These are phyloP conservation scores for Gnathonemus longibarbis DNA, from an alignment of 2,113 vertebrate genomes.

Conservation along the genomic window DNA sequence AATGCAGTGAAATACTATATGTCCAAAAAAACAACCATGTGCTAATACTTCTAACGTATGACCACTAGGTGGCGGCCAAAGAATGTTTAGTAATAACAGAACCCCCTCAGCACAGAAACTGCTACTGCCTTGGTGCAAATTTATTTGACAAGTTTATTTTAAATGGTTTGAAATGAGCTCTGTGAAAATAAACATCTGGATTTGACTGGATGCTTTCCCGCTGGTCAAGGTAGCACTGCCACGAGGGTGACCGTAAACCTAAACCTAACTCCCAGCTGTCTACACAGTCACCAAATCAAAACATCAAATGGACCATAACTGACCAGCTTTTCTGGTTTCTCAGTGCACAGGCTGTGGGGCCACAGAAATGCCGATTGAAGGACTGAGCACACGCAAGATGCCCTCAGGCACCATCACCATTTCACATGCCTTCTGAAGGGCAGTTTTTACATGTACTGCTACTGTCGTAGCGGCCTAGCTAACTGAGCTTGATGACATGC, in stretches of 20 bases:
- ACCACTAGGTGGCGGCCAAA: neutral
- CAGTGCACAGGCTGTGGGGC: neutral
- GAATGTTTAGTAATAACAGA: neutral
- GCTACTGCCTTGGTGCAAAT: neutral
- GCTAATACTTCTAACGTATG: neutral
- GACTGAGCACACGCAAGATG: neutral
- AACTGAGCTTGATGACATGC: neutral
- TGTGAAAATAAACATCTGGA: neutral
- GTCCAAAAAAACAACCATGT: neutral
- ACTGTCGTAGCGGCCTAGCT: neutral
- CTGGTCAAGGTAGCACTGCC: neutral
- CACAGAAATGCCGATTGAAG: neutral
- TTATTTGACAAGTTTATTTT: neutral
- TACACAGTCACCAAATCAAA: neutral
- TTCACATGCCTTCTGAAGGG: neutral
- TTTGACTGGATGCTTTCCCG: neutral
- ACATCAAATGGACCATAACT: neutral
- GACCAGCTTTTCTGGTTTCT: neutral
- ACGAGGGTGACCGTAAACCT: no score
- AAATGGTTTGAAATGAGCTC: neutral
- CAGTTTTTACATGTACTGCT: neutral
- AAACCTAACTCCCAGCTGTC: neutral
- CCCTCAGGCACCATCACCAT: neutral
- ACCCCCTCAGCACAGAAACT: neutral
- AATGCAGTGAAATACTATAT: neutral